Evolutionary conservation across 2,888 invertebrate genomes (phyloP), one percentile per base, ranked within the genome.

Genomic region (Vannuccia rotundouncinata): DNA sequence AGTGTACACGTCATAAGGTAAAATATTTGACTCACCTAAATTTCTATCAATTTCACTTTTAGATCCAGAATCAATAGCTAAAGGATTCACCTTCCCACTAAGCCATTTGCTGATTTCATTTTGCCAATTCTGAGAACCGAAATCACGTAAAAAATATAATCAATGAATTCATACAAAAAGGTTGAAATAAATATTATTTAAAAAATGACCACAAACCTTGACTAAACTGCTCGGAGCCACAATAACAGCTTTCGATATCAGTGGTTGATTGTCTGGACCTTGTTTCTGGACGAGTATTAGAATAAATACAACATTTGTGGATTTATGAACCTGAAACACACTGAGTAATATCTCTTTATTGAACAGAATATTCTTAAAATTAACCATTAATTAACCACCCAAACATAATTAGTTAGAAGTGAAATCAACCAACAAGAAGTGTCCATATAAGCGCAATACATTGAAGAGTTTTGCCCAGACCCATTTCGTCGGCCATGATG

Each of bases 401-500:
- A n/a, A n/a, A n/a, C n/a, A n/a, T n/a, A n/a, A n/a, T n/a, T n/a
- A n/a, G n/a, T n/a, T n/a, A n/a, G n/a, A n/a, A n/a, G n/a, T 30
- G 66, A 31, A 1, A 81, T 1, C 74, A 27, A 79, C 85, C 82
- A 84, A 89, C 89, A 83, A 99, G 88, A 28, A 98, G 88, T 0
- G 97, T 96, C 97, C 97, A 99, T 25, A 97, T 89, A 13, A 99
- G 89, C 0, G 97, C 93, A 80, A 99, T 96, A 87, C 98, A 99
- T 87, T 99, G 99, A 10, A 99, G 89, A 0, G 99, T 99, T 89
- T 99, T 99, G 0, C 98, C 98, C 45, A 98, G 90, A 78, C 94
- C 97, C 98, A 99, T 99, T 91, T 99, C 99, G 89, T 99, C 99
- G 0, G 99, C 99, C 98, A 99, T 99, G 75, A 99, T 99, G 85